Percentiles rank a stretch among this genome's conserved stretches.
phyloP scores from a whole-genome alignment of 2,888 invertebrate genomes.

The Ceramica pisi region DNA sequence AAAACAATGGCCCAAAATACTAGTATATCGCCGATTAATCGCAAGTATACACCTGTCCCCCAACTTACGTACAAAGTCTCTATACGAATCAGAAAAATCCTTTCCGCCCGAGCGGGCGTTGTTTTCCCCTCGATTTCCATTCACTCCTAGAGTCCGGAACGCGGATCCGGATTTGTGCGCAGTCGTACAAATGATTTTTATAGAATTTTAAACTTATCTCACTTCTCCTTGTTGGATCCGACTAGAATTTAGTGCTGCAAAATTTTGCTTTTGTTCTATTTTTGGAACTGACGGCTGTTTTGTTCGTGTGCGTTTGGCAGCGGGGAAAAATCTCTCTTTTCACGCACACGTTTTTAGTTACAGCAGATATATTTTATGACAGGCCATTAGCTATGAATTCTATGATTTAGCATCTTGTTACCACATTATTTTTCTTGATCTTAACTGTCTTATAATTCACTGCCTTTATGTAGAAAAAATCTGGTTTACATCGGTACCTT shows the following conservation, averaged over 20 bases:
- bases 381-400: constrained; percentile 1
- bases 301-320: constrained; percentile 6
- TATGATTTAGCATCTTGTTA: constrained; percentile 43
- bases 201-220: constrained; percentile 69
- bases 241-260: constrained; percentile 52
- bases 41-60: constrained; percentile 60
- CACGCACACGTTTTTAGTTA: constrained; percentile 13
- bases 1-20: not conserved
- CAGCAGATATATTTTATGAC: constrained; percentile 18
- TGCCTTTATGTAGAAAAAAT: not conserved
- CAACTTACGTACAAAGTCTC: constrained; percentile 55
- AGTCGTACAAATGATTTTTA: constrained; percentile 69
- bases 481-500: not conserved
- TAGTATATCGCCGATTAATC: constrained; percentile 23
- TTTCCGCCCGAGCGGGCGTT: constrained; percentile 71
- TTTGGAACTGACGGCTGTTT: constrained; percentile 32
- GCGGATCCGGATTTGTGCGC: constrained; percentile 64
- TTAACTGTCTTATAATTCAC: constrained; percentile 23
- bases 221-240: constrained; percentile 51
- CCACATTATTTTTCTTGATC: constrained; percentile 25
- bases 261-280: constrained; percentile 38
- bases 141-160: constrained; percentile 66
- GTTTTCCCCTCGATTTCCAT: constrained; percentile 80
- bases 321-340: constrained; percentile 9
- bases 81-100: constrained; percentile 73